Evolutionary conservation across 2,888 invertebrate species (phyloP).

Genomic region (Homarus gammarus): DNA sequence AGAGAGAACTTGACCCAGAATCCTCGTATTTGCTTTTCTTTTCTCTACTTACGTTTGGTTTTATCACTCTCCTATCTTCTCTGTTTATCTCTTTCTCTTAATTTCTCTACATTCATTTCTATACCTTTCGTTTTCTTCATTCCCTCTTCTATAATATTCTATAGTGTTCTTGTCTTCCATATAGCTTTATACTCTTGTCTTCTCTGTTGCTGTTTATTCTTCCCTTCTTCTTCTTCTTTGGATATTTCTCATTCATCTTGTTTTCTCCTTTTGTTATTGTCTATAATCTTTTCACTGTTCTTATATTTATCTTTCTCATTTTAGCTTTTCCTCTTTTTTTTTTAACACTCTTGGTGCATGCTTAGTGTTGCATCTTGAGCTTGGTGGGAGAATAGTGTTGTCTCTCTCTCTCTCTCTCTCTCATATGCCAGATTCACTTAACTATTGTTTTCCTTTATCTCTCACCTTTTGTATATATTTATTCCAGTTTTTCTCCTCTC

Average conservation of each 20-base stretch:
- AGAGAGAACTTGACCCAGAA: too few species aligned
- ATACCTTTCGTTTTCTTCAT: neutral
- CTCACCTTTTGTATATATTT: neutral
- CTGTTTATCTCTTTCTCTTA: neutral
- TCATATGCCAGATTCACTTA: neutral
- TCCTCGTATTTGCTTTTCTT: too few species aligned
- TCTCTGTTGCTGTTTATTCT: neutral
- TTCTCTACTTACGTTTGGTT: too few species aligned
- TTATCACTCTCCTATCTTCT: neutral
- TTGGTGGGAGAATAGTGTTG: too few species aligned
- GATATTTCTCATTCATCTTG: neutral
- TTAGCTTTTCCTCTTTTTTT: neutral
- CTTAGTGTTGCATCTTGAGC: neutral
- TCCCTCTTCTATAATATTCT: neutral
- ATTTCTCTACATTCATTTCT: neutral
- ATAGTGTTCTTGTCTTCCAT: neutral
- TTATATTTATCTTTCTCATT: neutral
- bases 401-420: neutral
- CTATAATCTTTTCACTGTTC: neutral
- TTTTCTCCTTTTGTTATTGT: neutral
- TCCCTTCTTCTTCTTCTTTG: neutral
- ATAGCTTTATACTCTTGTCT: neutral
- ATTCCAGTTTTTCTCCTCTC: neutral
- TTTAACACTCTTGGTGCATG: neutral
- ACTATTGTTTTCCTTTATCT: neutral